phyloP scores from a whole-genome alignment of 2,113 vertebrate species.

The Enhydra lutris region DNA sequence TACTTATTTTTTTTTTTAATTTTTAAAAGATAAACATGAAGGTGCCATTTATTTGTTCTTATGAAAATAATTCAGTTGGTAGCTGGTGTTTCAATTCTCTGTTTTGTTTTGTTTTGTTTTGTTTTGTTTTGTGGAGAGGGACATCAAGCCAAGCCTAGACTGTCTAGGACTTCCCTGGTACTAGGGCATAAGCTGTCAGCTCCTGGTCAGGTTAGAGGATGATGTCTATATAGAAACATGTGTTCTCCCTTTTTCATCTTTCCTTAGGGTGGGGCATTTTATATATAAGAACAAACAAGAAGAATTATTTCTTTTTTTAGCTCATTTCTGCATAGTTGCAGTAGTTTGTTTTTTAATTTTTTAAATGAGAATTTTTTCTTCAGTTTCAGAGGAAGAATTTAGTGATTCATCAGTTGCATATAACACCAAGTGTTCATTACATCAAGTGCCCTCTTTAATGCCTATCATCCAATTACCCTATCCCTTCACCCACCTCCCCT shows the following conservation, averaged over 20 bases:
- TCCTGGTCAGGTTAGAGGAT: neutral
- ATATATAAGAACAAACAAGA: neutral
- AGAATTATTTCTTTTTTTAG: neutral
- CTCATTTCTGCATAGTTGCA: slow-evolving; percentile 9
- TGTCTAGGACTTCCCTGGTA: neutral
- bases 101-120: neutral
- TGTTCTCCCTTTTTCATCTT: neutral
- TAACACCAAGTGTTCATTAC: too few relatives aligned
- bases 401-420: too few relatives aligned
- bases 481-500: too few relatives aligned
- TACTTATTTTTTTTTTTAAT: neutral
- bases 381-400: too few relatives aligned
- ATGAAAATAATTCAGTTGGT: neutral
- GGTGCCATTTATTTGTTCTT: neutral
- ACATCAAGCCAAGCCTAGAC: neutral
- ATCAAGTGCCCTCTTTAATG: too few relatives aligned
- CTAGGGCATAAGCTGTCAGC: neutral
- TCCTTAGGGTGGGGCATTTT: neutral
- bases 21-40: neutral
- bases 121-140: neutral
- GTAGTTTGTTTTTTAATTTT: neutral
- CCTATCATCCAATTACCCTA: too few relatives aligned
- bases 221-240: neutral
- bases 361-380: neutral
- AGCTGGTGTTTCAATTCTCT: neutral